Evolutionary conservation across 2,113 vertebrate species (phyloP).

Genomic region (Microtus oregoni): DNA sequence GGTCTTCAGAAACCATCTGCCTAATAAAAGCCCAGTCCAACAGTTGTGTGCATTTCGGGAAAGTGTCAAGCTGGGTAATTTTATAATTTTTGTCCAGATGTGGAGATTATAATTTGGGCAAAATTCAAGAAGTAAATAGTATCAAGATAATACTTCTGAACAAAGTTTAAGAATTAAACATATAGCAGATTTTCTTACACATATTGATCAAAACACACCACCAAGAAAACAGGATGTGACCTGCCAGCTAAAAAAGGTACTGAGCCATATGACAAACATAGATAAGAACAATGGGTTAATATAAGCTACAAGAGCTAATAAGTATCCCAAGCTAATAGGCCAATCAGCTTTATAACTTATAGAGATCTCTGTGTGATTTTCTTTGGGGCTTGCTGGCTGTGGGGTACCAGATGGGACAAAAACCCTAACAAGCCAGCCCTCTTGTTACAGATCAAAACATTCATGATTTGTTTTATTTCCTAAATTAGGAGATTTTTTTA

Average conservation of each 20-base stretch:
- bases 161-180: constrained; percentile 20
- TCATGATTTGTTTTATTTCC: constrained; percentile 12
- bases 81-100: background rate
- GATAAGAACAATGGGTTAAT: too few species aligned
- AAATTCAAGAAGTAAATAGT: constrained; percentile 25
- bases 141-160: background rate
- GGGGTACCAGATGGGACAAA: too few species aligned
- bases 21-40: background rate
- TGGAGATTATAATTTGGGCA: constrained; percentile 1
- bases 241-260: too few species aligned
- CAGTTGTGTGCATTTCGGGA: background rate
- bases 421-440: too few species aligned
- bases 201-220: background rate
- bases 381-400: too few species aligned
- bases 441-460: background rate
- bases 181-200: constrained; percentile 8
- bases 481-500: background rate
- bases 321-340: too few species aligned
- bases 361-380: too few species aligned
- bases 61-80: background rate
- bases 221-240: too few species aligned
- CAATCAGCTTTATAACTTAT: too few species aligned
- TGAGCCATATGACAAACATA: too few species aligned
- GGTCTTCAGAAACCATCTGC: background rate
- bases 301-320: too few species aligned